These are phyloP conservation scores for Psammodynastes pulverulentus DNA, from an alignment of 2,113 vertebrate genomes.

Conservation along the genomic window DNA sequence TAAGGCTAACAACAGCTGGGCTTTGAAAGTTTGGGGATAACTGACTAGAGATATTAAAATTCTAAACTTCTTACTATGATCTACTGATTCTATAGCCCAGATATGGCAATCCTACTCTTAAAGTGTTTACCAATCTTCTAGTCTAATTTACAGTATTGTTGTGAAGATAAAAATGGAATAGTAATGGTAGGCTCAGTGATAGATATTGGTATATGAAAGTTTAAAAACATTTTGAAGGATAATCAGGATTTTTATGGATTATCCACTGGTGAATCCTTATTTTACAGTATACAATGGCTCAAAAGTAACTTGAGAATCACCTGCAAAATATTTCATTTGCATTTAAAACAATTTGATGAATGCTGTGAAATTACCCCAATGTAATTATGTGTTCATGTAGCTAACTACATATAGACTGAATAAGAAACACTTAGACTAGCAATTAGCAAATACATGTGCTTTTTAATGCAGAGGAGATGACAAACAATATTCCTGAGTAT, in stretches of 20 bases:
- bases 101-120: not conserved
- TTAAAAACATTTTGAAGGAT: not conserved
- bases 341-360: not conserved
- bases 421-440: slow-evolving; percentile 22
- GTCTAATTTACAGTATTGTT: not conserved
- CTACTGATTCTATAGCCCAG: not conserved
- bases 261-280: not conserved
- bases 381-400: slow-evolving; percentile 24
- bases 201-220: not conserved
- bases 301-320: not conserved
- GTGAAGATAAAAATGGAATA: not conserved
- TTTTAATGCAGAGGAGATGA: slow-evolving; percentile 7
- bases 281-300: not conserved
- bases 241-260: not conserved
- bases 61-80: not conserved
- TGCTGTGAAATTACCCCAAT: not conserved
- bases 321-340: slow-evolving; percentile 1
- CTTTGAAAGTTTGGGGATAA: not conserved
- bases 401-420: slow-evolving; percentile 18
- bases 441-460: slow-evolving; percentile 15
- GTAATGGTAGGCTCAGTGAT: not conserved
- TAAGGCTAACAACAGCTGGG: not conserved
- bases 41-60: not conserved
- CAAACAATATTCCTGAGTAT: slow-evolving; percentile 5
- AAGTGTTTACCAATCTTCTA: not conserved